Base-by-base conservation (phyloP, 2,888 invertebrate species). In the Nipponacmea schrenckii region DNA sequence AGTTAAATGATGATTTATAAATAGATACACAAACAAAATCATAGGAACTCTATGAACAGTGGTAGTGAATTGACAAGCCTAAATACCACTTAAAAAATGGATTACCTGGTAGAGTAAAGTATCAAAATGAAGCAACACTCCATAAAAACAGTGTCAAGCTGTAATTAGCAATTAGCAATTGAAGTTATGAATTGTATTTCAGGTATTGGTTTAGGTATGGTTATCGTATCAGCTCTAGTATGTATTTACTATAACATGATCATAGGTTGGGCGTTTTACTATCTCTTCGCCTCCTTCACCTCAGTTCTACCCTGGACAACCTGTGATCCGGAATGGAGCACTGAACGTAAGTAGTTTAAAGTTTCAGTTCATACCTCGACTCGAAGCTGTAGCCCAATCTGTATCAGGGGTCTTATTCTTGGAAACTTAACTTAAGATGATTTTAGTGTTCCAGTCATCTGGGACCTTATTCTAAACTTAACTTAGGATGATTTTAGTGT, bases 201-300 rank as follows among this genome's bases (percentile, higher is more conserved):
- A 82, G 83, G 83, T 46, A 78, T 85, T 62, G 85, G 84, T 10
- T 78, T 81, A 50, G 82, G 81, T n/a, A 83, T 82, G 80, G 77
- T 82, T n/a, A 74, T 81, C 1, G 80, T 83, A 26, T 83, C 83
- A 4, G 77, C 78, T 10, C 74, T 84, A 68, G 81, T 85, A 67
- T 73, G 76, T 48, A 81, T 84, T 69, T 84, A 84, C 72, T 85
- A 84, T 77, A 84, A 84, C 74, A 82, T 85, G 75, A 83, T 85
- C 64, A 82, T 85, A 39, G 81, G 80, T 20, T 82, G 82, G 74
- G 76, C 77, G 48, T 72, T 81, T 15, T 81, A 77, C 71, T 83
- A 79, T 71, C 77, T 85, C 64, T 81, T 83, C 68, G 82, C 84
- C 3, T 84, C 84, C 10, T 80, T 85, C 68, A 83, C 83, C n/a